phyloP scores from a whole-genome alignment of 2,888 invertebrate species.

The Dendrolimus houi region DNA sequence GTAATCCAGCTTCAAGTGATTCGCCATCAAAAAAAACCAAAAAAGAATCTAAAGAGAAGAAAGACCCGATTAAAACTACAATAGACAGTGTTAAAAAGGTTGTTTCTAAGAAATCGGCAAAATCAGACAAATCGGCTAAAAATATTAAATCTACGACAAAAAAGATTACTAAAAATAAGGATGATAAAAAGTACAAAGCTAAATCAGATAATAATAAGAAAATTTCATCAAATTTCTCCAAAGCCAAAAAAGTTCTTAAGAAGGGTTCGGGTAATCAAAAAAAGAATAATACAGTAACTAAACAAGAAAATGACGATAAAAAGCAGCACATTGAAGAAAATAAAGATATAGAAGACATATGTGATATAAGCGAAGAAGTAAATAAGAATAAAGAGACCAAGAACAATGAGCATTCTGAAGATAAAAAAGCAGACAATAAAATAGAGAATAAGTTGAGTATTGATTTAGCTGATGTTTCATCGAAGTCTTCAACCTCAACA shows the following conservation, averaged over 20 bases:
- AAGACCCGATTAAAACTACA: slow-evolving; percentile 44
- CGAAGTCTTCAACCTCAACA: slow-evolving; percentile 17
- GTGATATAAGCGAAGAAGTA: slow-evolving; percentile 11
- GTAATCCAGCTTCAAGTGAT: slow-evolving; percentile 27
- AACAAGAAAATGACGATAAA: slow-evolving; percentile 18
- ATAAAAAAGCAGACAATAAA: slow-evolving; percentile 15
- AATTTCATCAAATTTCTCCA: slow-evolving; percentile 32
- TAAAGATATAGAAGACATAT: slow-evolving; percentile 13
- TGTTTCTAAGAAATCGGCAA: slow-evolving; percentile 33
- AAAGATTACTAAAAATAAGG: slow-evolving; percentile 32
- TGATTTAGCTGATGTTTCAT: slow-evolving; percentile 10
- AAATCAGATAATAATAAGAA: slow-evolving; percentile 51
- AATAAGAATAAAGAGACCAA: slow-evolving; percentile 5
- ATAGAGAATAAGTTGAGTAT: slow-evolving; percentile 10
- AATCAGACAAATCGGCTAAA: slow-evolving; percentile 33
- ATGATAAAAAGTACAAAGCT: slow-evolving; percentile 60
- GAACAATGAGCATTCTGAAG: slow-evolving; percentile 10
- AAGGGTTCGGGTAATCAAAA: slow-evolving; percentile 36
- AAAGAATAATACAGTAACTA: slow-evolving; percentile 19
- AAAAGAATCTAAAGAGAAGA: slow-evolving; percentile 56
- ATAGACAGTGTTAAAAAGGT: slow-evolving; percentile 30
- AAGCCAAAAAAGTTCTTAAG: slow-evolving; percentile 44
- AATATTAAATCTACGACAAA: slow-evolving; percentile 24
- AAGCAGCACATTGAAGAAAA: slow-evolving; percentile 12
- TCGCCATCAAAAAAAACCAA: slow-evolving; percentile 50